phyloP scores from a whole-genome alignment of 2,113 vertebrate genomes.

The Xyliphius kryptos region DNA sequence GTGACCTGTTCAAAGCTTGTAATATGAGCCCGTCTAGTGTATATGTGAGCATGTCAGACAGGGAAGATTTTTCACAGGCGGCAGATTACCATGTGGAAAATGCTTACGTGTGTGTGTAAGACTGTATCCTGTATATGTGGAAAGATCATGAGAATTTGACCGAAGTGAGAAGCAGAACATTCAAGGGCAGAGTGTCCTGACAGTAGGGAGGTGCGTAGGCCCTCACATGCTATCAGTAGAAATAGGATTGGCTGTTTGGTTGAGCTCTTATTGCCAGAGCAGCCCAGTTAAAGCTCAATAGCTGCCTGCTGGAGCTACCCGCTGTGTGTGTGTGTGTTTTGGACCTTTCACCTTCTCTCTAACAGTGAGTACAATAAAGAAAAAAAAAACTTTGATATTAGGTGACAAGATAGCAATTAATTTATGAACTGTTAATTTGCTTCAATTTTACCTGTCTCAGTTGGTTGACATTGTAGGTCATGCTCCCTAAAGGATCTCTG shows the following conservation, averaged over 20 bases:
- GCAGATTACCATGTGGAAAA: slow-evolving; percentile 12
- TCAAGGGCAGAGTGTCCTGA: slow-evolving; percentile 54
- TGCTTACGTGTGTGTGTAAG: slow-evolving; percentile 18
- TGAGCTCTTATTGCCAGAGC: slow-evolving; percentile 39
- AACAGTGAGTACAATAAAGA: slow-evolving; percentile 32
- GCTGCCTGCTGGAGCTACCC: slow-evolving; percentile 30
- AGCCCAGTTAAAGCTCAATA: slow-evolving; percentile 19
- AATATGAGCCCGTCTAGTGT: too few species aligned
- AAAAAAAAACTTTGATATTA: too few species aligned
- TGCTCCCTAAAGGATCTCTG: slow-evolving; percentile 5
- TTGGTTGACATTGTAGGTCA: background rate
- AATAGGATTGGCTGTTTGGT: slow-evolving; percentile 53
- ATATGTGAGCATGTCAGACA: too few species aligned
- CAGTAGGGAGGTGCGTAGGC: slow-evolving; percentile 27
- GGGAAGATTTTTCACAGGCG: too few species aligned
- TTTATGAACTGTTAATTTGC: too few species aligned
- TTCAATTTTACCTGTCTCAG: background rate
- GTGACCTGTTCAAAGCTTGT: too few species aligned
- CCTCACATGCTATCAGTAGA: slow-evolving; percentile 24
- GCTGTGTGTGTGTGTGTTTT: slow-evolving; percentile 47
- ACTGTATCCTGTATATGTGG: background rate
- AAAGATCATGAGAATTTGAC: slow-evolving; percentile 28
- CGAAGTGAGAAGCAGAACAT: slow-evolving; percentile 1
- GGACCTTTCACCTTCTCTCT: slow-evolving; percentile 49
- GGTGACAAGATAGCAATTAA: too few species aligned